A percentile compares a stretch with the other conserved stretches of the same genome.
Evolutionary conservation across 2,797 vertebrate species (phyloP).

Genomic region (Bucorvus abyssinicus): DNA sequence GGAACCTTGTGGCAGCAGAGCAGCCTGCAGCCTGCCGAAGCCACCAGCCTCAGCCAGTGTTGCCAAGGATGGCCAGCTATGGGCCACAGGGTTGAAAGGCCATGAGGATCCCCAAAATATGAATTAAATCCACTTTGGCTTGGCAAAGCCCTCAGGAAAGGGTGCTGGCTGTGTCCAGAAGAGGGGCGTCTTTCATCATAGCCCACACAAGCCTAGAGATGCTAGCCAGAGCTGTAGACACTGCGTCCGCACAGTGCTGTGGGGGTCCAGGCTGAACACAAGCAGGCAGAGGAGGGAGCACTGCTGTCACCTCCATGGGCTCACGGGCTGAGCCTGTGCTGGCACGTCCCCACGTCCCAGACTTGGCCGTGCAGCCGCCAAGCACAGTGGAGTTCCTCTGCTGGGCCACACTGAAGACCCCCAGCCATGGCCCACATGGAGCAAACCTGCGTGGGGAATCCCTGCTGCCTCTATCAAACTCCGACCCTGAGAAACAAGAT

Average conservation of each 20-base stretch:
- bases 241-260: rapidly evolving
- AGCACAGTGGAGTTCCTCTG: neutral
- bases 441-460: neutral
- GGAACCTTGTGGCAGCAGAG: neutral
- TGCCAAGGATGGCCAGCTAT: neutral
- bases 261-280: rapidly evolving
- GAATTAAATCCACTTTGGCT: neutral
- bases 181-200: too few species aligned
- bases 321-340: neutral
- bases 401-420: neutral
- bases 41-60: neutral
- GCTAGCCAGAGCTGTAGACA: neutral
- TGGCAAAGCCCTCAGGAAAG: neutral
- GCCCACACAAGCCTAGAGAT: rapidly evolving
- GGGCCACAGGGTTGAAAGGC: neutral
- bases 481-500: neutral
- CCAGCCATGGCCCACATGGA: rapidly evolving
- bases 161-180: neutral
- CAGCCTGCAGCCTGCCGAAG: neutral
- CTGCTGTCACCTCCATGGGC: rapidly evolving
- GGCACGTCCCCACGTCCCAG: rapidly evolving
- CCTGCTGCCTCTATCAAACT: neutral
- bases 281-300: neutral
- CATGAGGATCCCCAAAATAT: neutral
- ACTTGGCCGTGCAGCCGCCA: rapidly evolving